Base-by-base conservation (phyloP, 92 coral and sea anemone genomes). In the Palythoa caribaeorum region DNA sequence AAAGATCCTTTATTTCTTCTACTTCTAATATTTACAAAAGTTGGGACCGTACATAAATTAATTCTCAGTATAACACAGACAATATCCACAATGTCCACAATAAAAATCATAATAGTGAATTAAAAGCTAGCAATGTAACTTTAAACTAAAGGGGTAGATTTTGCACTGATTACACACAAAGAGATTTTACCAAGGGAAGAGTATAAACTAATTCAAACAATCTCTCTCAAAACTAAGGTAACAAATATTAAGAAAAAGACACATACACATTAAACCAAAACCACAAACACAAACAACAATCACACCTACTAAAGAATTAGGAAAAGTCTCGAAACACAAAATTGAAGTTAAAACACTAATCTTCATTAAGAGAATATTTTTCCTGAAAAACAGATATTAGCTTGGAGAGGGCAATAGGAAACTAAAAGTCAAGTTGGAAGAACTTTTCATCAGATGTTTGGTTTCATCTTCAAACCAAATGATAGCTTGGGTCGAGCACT, bases 381-480 rank as follows among this genome's bases (percentile, higher is more conserved):
- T 54, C 83, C 50, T 54, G 65, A 36, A 54, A 35, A 36, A 54
- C 38, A 77, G 21, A 55, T 1, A 77, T 36, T 77, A 21, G 28
- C 51, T 12, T 53, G 16, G 35, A 54, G 21, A 52, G 44, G 16
- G 19, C 2, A 55, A 12, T 53, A n/a, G 38, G 65, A 54, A 48
- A 77, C 1, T 14, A 52, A 35, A 19, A 12, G 10, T 77, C 68
- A 53, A 7, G 15, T 28, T 15, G 3, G 68, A 54, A 36, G 16
- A 54, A 77, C 83, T 53, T 77, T 4, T 28, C 13, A 19, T 81
- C 74, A 81, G 76, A 81, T 81, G 53, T 66, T 66, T 16, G 86
- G 73, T 88, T 95, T 97, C 76, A 89, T 55, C 88, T 93, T 97
- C 78, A 97, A 93, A 57, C 99, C 99, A 87, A 97, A 95, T 20